These are phyloP conservation scores for Andricus quercusramuli DNA, from an alignment of 2,888 invertebrate genomes.

Conservation along the genomic window DNA sequence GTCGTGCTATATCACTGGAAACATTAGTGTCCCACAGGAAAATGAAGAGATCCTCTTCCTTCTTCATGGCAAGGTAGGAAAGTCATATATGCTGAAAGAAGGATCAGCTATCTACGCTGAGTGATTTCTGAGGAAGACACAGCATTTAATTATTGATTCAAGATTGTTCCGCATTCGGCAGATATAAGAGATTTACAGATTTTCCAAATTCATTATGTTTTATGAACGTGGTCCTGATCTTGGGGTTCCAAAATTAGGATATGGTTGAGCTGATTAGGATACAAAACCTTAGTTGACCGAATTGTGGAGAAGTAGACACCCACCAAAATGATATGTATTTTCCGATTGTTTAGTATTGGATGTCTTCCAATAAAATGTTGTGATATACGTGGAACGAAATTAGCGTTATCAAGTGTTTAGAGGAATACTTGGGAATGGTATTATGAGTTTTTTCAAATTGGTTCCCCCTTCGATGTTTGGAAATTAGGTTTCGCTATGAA, in stretches of 20 bases:
- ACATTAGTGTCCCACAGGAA: constrained; percentile 76
- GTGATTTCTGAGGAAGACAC: neutral
- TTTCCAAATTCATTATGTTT: too few species aligned
- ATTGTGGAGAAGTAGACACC: too few species aligned
- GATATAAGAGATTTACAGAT: too few species aligned
- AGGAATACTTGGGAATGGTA: too few species aligned
- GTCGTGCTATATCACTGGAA: constrained; percentile 64
- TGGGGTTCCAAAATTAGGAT: too few species aligned
- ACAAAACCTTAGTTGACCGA: too few species aligned
- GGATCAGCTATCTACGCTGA: neutral
- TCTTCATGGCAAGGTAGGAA: constrained; percentile 75
- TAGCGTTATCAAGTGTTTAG: too few species aligned
- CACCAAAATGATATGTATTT: too few species aligned
- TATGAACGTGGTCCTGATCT: too few species aligned
- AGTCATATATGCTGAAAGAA: neutral
- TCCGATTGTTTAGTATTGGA: neutral
- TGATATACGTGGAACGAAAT: too few species aligned
- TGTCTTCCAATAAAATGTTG: too few species aligned
- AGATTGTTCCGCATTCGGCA: neutral
- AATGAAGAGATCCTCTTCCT: constrained; percentile 75
- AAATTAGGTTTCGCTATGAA: neutral
- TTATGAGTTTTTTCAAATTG: neutral
- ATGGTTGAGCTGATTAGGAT: too few species aligned
- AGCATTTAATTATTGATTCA: neutral
- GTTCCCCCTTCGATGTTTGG: neutral